These are phyloP conservation scores for Heloderma charlesbogerti DNA, from an alignment of 2,113 vertebrate species.

Conservation along the genomic window DNA sequence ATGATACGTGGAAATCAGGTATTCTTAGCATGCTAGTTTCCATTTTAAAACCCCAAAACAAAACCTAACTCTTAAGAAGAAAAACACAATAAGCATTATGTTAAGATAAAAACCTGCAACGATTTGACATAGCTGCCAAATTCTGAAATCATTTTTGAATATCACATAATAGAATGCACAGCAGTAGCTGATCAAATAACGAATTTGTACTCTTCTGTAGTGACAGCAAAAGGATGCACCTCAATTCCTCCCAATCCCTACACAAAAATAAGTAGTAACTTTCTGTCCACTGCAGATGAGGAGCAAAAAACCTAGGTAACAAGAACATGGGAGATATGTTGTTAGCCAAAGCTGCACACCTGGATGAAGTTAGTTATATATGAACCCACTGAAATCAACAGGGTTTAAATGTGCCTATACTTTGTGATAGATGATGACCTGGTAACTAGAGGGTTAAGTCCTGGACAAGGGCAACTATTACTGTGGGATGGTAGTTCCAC, in stretches of 20 bases:
- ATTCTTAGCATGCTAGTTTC: neutral
- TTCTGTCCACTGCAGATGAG: neutral
- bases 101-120: neutral
- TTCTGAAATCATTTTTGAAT: neutral
- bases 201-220: neutral
- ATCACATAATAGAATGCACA: neutral
- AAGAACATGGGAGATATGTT: neutral
- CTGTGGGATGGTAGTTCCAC: neutral
- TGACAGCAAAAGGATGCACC: neutral
- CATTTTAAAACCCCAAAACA: slow-evolving; percentile 4
- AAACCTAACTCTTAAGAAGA: neutral
- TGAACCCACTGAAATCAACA: neutral
- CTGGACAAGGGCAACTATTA: neutral
- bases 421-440: neutral
- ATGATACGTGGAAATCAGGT: neutral
- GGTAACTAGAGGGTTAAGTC: neutral
- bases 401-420: neutral
- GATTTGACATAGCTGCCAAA: neutral
- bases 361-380: neutral
- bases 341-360: neutral
- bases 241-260: neutral
- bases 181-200: neutral
- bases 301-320: neutral
- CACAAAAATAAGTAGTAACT: neutral
- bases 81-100: neutral